Conservation (phyloP, 2,797 vertebrate genomes). For the Calcarius lapponicus region DNA sequence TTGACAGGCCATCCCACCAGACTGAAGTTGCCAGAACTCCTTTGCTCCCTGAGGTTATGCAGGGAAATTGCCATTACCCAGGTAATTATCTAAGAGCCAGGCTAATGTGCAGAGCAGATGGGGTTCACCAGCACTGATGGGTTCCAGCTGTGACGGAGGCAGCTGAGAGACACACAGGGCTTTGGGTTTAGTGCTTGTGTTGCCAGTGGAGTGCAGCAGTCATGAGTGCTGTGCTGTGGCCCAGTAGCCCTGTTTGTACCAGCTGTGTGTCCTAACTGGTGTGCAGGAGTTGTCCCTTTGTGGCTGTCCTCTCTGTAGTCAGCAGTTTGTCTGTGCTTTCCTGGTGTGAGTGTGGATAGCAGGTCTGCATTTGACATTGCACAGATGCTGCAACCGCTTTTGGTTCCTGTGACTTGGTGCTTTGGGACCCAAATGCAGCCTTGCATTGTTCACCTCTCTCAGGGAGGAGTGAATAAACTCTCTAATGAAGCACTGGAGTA, state of each 20-base stretch:
- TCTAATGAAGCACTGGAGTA: neutral
- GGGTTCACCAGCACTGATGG: neutral
- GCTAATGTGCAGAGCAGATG: neutral
- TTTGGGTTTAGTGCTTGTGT: neutral
- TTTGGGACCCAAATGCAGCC: neutral
- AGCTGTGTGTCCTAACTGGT: neutral
- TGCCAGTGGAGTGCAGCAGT: neutral
- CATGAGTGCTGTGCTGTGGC: neutral
- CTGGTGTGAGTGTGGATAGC: neutral
- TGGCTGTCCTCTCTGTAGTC: neutral
- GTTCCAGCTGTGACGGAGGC: neutral
- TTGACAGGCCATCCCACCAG: neutral
- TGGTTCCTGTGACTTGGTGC: neutral
- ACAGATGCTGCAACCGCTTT: neutral
- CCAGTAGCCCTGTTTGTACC: neutral
- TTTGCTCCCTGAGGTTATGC: neutral
- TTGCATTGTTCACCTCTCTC: accelerated
- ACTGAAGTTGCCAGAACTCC: neutral
- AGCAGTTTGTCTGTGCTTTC: neutral
- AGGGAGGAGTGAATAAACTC: neutral
- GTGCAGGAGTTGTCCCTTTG: neutral
- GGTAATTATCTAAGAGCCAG: neutral
- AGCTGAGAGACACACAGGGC: neutral
- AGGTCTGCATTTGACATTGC: neutral
- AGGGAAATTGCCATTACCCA: neutral